Conservation (phyloP, 2,888 invertebrate species). For the Drosophila subsilvestris region DNA sequence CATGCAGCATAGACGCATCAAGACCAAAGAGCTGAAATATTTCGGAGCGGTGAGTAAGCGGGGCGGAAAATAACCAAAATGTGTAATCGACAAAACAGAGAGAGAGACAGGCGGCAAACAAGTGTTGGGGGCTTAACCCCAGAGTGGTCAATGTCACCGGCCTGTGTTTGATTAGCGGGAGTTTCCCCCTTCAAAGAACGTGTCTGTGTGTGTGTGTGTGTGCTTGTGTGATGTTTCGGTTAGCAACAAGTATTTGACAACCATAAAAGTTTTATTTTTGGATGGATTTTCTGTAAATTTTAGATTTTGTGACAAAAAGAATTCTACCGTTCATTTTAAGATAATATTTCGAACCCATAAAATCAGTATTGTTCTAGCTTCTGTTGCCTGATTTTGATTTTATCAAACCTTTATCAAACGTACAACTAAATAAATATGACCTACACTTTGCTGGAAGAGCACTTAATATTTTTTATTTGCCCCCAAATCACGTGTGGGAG, state of each 20-base stretch:
- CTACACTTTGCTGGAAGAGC: too few species aligned
- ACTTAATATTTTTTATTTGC: neutral
- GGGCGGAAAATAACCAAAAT: constrained; percentile 57
- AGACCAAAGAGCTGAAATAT: constrained; percentile 83
- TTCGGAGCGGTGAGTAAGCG: constrained; percentile 82
- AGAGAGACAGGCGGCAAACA: neutral
- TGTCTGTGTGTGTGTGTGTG: too few species aligned
- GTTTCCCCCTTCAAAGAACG: constrained; percentile 1
- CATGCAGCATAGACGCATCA: constrained; percentile 80
- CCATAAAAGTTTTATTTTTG: constrained; percentile 7
- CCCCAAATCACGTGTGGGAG: neutral
- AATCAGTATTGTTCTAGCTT: neutral
- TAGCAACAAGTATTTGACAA: constrained; percentile 17
- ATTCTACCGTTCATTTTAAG: too few species aligned
- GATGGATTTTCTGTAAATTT: neutral
- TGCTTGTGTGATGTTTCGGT: neutral
- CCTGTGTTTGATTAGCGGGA: neutral
- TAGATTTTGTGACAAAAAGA: neutral
- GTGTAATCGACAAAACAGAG: constrained; percentile 48
- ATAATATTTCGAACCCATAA: too few species aligned
- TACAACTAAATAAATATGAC: too few species aligned
- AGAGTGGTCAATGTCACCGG: neutral
- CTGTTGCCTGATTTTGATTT: too few species aligned
- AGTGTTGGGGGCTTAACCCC: neutral
- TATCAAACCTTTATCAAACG: too few species aligned